Base-by-base conservation (phyloP, 2,797 vertebrate species). In the Cossypha dichroa region DNA sequence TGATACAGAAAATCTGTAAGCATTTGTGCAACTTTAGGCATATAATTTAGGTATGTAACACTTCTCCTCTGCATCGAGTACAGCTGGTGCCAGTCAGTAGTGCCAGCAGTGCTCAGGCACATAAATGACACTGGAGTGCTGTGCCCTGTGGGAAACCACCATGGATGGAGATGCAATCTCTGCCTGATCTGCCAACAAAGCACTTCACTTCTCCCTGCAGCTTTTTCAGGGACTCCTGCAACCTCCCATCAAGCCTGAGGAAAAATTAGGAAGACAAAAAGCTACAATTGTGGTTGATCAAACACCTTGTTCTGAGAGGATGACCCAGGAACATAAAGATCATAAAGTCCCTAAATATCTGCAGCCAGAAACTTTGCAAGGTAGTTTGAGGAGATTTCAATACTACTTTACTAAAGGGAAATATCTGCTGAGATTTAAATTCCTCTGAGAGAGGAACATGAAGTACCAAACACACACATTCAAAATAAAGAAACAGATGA, bases 91-190 rank as follows among this genome's bases (percentile, higher is more conserved):
- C 34, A 31, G 20, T 48, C 64, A 87, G 13, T 31, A 55, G 31
- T 0, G 0, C 41, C 34, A 49, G 48, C 2, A 10, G 16, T 43
- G n/a, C 4, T 58, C 2, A 7, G 54, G 18, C 17, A 36, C 40
- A 48, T 68, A 67, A 70, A 68, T 48, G 33, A 23, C 40, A 19
- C 36, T 31, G 33, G 17, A 64, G 31, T 49, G 7, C 8, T 49
- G 17, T 64, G 10, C 4, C 55, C 55, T 13, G 1, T 45, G 38
- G 20, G n/a, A 90, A 11, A 34, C n/a, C 26, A 56, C 19, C 13
- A 28, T 64, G 62, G 13, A 26, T 46, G 3, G 10, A 79, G 28
- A 52, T 41, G 12, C 15, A 41, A 38, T n/a, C 33, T 79, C 51
- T 78, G 31, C n/a, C 31, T 75, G 36, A 33, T 69, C 62, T 73